Conservation (phyloP, 2,888 invertebrate species). For the Tortricodes alternella region DNA sequence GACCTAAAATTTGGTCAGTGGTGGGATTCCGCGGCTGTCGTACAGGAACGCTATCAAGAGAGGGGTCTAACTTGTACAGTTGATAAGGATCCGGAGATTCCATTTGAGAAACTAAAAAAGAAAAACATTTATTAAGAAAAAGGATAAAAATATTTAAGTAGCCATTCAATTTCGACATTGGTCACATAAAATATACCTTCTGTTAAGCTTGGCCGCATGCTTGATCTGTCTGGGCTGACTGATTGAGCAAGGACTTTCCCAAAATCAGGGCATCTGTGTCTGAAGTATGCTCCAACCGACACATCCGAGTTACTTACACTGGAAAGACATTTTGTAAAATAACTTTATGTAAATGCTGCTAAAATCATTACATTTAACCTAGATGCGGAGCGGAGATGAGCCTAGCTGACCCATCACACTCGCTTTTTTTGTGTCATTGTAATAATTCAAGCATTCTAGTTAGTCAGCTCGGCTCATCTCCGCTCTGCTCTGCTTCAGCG, state of each 20-base stretch:
- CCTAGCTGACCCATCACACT: too few species aligned
- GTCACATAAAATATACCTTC: constrained; percentile 40
- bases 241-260: constrained; percentile 55
- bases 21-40: constrained; percentile 54
- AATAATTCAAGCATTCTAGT: too few species aligned
- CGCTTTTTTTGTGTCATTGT: too few species aligned
- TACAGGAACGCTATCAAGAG: constrained; percentile 67
- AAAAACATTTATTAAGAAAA: background rate
- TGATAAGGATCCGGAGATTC: constrained; percentile 37
- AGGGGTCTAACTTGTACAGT: constrained; percentile 54
- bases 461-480: too few species aligned
- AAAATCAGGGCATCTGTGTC: constrained; percentile 65
- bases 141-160: background rate
- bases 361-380: too few species aligned
- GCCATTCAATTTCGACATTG: too few species aligned
- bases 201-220: constrained; percentile 56
- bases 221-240: constrained; percentile 62
- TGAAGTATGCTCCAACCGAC: constrained; percentile 71
- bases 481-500: too few species aligned
- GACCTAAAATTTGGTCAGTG: background rate
- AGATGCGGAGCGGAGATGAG: too few species aligned
- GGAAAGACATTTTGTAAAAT: constrained; percentile 34
- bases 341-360: too few species aligned
- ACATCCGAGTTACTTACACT: constrained; percentile 58
- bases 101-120: constrained; percentile 11